Evolutionary conservation across 2,888 invertebrate species (phyloP).

Genomic region (Tetrapedia diversipes): DNA sequence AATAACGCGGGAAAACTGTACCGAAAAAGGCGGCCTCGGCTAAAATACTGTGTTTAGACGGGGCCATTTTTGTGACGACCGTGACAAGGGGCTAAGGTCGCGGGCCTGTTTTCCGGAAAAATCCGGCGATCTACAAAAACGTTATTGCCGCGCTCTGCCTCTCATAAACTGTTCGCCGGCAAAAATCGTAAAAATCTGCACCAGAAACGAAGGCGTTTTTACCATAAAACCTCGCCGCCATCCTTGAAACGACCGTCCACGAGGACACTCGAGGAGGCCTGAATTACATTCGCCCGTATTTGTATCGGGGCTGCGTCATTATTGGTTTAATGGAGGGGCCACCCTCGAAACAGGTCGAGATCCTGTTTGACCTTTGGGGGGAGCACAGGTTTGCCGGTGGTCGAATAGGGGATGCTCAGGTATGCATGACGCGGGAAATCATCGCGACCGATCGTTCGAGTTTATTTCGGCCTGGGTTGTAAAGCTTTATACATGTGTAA

Average conservation of each 20-base stretch:
- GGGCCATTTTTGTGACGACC: too few relatives aligned
- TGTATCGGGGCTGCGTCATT: conserved; percentile 76
- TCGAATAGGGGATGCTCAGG: conserved; percentile 30
- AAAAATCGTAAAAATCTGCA: conserved; percentile 79
- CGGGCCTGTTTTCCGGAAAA: conserved; percentile 55
- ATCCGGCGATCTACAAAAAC: conserved; percentile 74
- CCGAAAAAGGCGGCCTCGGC: conserved; percentile 69
- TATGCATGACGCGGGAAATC: conserved; percentile 41
- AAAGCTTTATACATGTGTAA: conserved; percentile 40
- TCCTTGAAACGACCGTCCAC: background rate
- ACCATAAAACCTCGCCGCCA: conserved; percentile 68
- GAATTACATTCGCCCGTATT: conserved; percentile 79
- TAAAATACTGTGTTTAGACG: conserved; percentile 68
- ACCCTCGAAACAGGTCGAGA: conserved; percentile 63
- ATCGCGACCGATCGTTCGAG: conserved; percentile 30
- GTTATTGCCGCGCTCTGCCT: conserved; percentile 70
- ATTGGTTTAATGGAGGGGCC: conserved; percentile 76
- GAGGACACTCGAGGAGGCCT: conserved; percentile 56
- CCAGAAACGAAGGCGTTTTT: conserved; percentile 71
- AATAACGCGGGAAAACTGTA: conserved; percentile 80
- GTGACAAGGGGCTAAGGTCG: too few relatives aligned
- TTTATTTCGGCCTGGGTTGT: conserved; percentile 28
- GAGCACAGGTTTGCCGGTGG: conserved; percentile 16
- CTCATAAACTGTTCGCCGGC: conserved; percentile 56
- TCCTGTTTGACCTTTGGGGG: conserved; percentile 18